Conservation (phyloP, 1,140 invertebrate genomes). For the Planococcus citri region DNA sequence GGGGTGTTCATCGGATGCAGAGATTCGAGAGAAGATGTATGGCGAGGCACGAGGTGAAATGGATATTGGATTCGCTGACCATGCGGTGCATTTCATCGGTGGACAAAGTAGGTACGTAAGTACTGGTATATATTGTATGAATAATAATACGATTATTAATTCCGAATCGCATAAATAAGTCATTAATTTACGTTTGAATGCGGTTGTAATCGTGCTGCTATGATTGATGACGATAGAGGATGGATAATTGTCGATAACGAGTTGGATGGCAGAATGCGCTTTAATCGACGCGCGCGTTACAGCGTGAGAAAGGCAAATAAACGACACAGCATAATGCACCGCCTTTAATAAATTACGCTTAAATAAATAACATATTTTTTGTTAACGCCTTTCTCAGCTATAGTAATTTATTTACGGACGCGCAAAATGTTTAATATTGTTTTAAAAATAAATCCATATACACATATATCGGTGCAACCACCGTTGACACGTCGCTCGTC, state of each 20-base stretch:
- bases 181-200: constrained; percentile 8
- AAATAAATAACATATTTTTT: constrained; percentile 15
- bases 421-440: neutral
- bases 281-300: constrained; percentile 11
- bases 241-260: constrained; percentile 16
- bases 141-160: constrained; percentile 8
- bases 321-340: neutral
- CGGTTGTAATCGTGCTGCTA: constrained; percentile 11
- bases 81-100: neutral
- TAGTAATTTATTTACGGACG: neutral
- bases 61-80: neutral
- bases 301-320: constrained; percentile 13
- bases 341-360: constrained; percentile 13
- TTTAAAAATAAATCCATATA: neutral
- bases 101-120: no score
- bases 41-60: neutral
- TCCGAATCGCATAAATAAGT: constrained; percentile 10
- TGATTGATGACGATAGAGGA: constrained; percentile 16
- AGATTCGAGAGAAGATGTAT: neutral
- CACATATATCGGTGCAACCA: neutral
- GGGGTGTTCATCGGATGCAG: no score
- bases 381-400: neutral
- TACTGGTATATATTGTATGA: neutral
- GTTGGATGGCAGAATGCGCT: constrained; percentile 9
- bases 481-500: neutral